Conservation (phyloP, 2,113 vertebrate genomes). For the Onychostoma macrolepis region DNA sequence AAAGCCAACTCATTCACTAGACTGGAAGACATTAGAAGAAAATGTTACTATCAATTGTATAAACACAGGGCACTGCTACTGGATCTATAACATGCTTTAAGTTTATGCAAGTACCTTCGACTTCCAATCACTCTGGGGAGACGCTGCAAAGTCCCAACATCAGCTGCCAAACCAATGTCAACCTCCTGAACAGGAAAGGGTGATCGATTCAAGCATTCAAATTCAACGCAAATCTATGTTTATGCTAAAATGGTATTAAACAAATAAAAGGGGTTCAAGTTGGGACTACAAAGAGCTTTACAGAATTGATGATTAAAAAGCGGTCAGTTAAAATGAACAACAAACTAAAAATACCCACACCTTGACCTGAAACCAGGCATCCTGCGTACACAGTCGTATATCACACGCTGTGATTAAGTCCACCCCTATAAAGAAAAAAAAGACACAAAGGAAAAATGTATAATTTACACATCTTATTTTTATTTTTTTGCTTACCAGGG, state of each 20-base stretch:
- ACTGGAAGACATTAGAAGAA: conserved; percentile 64
- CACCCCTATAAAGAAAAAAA: conserved; percentile 72
- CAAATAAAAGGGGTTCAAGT: not conserved
- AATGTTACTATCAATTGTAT: not conserved
- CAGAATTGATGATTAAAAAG: not conserved
- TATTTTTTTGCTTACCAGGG: too few species aligned
- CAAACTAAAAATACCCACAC: conserved; percentile 58
- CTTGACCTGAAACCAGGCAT: conserved; percentile 91
- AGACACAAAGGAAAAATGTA: conserved; percentile 10
- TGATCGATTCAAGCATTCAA: not conserved
- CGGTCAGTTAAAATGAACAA: not conserved
- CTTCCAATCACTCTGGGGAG: conserved; percentile 86
- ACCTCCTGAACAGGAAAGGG: conserved; percentile 78
- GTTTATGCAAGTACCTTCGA: conserved; percentile 73
- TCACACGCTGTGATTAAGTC: conserved; percentile 88
- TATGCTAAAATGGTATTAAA: not conserved
- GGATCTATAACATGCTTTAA: not conserved
- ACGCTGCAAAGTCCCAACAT: conserved; percentile 87
- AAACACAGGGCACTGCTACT: not conserved
- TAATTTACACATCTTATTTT: not conserved
- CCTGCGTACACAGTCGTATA: conserved; percentile 85
- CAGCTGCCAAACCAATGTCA: conserved; percentile 86
- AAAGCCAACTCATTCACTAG: conserved; percentile 88
- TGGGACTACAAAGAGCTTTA: not conserved
- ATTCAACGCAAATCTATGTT: not conserved